Conservation (phyloP, 2,888 invertebrate species). For the Reticulitermes lucifugus region DNA sequence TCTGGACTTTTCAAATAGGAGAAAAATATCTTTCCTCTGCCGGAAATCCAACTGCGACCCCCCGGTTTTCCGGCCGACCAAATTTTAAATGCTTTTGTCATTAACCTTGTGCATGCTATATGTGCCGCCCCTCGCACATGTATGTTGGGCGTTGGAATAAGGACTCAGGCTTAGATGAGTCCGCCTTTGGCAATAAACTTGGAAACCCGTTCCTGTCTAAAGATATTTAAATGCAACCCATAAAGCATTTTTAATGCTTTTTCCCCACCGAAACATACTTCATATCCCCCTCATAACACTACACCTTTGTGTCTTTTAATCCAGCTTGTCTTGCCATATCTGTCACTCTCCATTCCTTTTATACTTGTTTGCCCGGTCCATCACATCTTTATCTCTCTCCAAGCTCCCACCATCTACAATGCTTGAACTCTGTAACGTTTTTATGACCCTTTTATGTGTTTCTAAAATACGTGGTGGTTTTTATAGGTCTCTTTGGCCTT, state of each 20-base stretch:
- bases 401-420: slow-evolving; percentile 37
- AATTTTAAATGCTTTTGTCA: too few species aligned
- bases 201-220: too few species aligned
- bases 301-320: slow-evolving; percentile 22
- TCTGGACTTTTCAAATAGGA: too few species aligned
- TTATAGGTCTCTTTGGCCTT: slow-evolving; percentile 15
- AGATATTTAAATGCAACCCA: slow-evolving; percentile 9
- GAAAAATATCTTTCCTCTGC: too few species aligned
- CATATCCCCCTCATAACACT: not conserved
- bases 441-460: slow-evolving; percentile 39
- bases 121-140: too few species aligned
- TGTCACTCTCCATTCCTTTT: slow-evolving; percentile 33
- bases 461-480: slow-evolving; percentile 39
- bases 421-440: slow-evolving; percentile 33
- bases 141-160: too few species aligned
- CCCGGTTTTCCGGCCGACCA: too few species aligned
- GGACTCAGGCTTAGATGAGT: too few species aligned
- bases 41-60: too few species aligned
- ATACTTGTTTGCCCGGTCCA: not conserved
- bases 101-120: too few species aligned
- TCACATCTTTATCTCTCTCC: slow-evolving; percentile 32
- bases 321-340: slow-evolving; percentile 24
- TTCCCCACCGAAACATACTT: not conserved
- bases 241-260: slow-evolving; percentile 28
- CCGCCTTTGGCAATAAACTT: too few species aligned